Base-by-base conservation (phyloP, 2,113 vertebrate species). In the Bubalus kerabau region DNA sequence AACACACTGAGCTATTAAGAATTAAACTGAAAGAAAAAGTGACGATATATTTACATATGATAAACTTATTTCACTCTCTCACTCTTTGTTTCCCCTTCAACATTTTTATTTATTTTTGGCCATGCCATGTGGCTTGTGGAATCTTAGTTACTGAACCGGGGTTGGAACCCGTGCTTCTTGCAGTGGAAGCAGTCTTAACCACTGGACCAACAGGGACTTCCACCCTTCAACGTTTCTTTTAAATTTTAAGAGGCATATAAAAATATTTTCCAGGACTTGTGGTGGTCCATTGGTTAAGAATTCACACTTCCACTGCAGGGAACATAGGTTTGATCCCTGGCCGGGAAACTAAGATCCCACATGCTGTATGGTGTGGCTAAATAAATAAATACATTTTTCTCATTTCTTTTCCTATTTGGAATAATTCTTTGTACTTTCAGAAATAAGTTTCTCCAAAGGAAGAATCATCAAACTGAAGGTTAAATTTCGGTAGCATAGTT, bases 21-120 rank as follows among this genome's bases (percentile, higher is more conserved):
- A 87, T 84, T 91, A 93, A 95, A 30, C 50, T 93, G 88, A 95
- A 88, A 24, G 30, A 89, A 90, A 96, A 50, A 64, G 32, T 82
- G 52, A 67, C 90, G 28, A 30, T 87, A 46, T 13, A 87, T 91
- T 97, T 97, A 36, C 76, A 23, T n/a, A 24, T 74, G 80, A 62
- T 40, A 50, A 83, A 8, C 50, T 64, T 64, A 3, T 82, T 91
- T 89, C 87, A 87, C 6, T 36, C 19, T 74, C 84, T 89, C 90
- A 87, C 11, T 43, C 19, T 90, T 1, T 87, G 28, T 71, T 95
- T 94, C 23, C 43, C 30, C 28, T 26, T 87, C n/a, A 54, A 26
- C 46, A 60, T 48, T 50, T 80, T 80, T 82, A 74, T 71, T 71
- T 32, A 74, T 21, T 81, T 81, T 81, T 81, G 78, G 78, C 28